These are phyloP conservation scores for Parotia lawesii DNA, from an alignment of 2,113 vertebrate genomes.

Conservation along the genomic window DNA sequence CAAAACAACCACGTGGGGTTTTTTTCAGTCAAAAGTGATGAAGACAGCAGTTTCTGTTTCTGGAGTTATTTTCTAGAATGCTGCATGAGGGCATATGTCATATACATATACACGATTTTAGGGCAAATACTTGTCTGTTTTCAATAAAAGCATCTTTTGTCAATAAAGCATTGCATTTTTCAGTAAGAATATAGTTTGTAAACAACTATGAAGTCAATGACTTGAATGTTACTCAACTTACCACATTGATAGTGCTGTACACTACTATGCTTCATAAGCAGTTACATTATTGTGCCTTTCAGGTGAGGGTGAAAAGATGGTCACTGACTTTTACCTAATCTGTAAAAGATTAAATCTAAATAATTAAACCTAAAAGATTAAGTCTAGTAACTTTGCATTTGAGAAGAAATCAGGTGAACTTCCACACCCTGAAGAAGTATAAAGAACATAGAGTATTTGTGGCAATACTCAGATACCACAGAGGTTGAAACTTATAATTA, in stretches of 20 bases:
- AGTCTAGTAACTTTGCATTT: not conserved
- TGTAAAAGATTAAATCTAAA: not conserved
- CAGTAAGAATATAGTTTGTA: not conserved
- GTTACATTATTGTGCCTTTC: not conserved
- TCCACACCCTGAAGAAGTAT: not conserved
- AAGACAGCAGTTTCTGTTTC: not conserved
- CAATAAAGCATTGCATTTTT: not conserved
- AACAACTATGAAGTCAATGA: not conserved
- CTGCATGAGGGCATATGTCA: not conserved
- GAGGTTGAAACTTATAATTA: not conserved
- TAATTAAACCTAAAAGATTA: not conserved
- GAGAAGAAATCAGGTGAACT: not conserved
- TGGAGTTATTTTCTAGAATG: not conserved
- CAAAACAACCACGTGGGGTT: fast-evolving
- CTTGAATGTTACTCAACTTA: not conserved
- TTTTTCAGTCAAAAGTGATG: not conserved
- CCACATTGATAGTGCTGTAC: not conserved
- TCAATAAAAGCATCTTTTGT: not conserved
- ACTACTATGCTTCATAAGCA: not conserved
- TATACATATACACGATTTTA: not conserved
- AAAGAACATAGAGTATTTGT: not conserved
- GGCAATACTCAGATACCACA: not conserved
- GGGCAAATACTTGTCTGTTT: not conserved
- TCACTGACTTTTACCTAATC: not conserved
- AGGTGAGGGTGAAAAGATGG: not conserved